Base-by-base conservation (phyloP, 2,888 invertebrate genomes). In the Perizoma flavofasciatum region DNA sequence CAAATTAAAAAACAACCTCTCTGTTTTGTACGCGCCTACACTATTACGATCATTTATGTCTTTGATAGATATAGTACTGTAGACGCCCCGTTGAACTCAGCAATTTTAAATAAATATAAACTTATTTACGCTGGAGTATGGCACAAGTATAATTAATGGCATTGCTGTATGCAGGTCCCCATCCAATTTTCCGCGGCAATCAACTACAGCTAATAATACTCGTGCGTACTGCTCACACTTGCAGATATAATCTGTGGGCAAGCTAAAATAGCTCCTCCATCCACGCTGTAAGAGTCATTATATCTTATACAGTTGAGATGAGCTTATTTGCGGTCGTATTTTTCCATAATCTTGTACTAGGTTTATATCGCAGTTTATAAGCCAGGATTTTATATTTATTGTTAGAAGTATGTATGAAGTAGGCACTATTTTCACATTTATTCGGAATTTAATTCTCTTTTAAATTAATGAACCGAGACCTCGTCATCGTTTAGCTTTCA, bases 131-230 rank as follows among this genome's bases (percentile, higher is more conserved):
- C 50, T 55, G 49, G 57, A 67, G 57, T 67, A 68, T 72, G 72
- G 71, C 68, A 67, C 67, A 66, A 72, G 67, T 71, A 68, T 73
- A 71, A 74, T 77, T 78, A 78, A 72, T 68, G 71, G 69, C 71
- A 62, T 69, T 68, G 73, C 69, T 75, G 73, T 77, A 79, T 78
- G 77, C 74, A 77, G 73, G 77, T 81, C 80, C 81, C 81, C 76
- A 77, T 81, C 81, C 85, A 85, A 86, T 85, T 84, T 81, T 77
- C 79, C 70, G 72, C 76, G 73, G 79, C 81, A 84, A 86, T 86
- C 83, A 85, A 81, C 79, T 78, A 80, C 74, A 73, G 82, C 81
- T 86, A 86, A 83, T 85, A 83, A 82, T 80, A 74, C 75, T 74
- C 73, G 73, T 71, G 73, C 71, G 72, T 75, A 78, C 71, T 77